Base-by-base conservation (phyloP, 2,113 vertebrate genomes). In the Pipra filicauda region DNA sequence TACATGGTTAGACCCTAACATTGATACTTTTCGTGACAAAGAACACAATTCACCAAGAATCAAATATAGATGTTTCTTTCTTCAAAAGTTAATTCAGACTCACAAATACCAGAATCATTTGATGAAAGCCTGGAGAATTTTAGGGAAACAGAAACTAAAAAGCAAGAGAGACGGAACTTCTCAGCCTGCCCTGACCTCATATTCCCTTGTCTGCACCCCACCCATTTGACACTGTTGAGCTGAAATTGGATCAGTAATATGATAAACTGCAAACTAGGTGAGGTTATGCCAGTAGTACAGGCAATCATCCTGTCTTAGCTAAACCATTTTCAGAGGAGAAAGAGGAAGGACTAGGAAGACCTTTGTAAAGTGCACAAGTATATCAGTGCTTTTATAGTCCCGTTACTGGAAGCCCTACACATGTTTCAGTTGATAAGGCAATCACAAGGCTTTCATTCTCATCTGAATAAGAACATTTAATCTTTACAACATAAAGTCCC, bases 401-500 rank as follows among this genome's bases (percentile, higher is more conserved):
- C 61, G 69, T 91, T 85, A 86, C 93, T 95, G 82, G 83, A 91
- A 96, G 49, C 30, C 41, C 65, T 85, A 85, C 73, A 86, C 48
- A 66, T 75, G 78, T 93, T 93, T 90, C 52, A 84, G 76, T 73
- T 96, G 89, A 96, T 95, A 96, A 96, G 91, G 69, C 69, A 83
- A 96, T 93, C 71, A 78, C 61, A 88, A 81, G 59, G 72, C 59
- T 93, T 95, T 91, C 44, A 66, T 82, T 95, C 72, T 92, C 88
- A 94, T 96, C 65, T 73, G 70, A 93, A 48, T 78, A 93, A 94
- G 88, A 91, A 83, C 80, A 96, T 93, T 95, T 88, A 86, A 95
- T 96, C 95, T 91, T 91, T 86, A 52, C 73, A 94, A 48, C 75
- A 81, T 86, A 55, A 90, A 71, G 59, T 84, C 33, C 61, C 82